These are phyloP conservation scores for Falco peregrinus DNA, from an alignment of 2,797 vertebrate species.

Conservation along the genomic window DNA sequence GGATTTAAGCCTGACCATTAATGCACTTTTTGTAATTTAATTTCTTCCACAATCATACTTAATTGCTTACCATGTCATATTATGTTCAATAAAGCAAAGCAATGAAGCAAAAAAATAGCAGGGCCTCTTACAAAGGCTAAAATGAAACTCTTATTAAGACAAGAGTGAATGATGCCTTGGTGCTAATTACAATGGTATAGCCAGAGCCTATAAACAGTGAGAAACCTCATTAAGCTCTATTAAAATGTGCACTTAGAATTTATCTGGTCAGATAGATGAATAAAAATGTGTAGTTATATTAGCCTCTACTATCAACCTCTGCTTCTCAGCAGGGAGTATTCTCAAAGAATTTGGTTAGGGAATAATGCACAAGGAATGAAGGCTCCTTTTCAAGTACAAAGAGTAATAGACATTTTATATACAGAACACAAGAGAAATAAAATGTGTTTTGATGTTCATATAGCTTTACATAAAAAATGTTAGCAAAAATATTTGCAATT, in stretches of 20 bases:
- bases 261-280: slow-evolving; percentile 40
- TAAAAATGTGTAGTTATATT: slow-evolving; percentile 18
- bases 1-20: slow-evolving; percentile 54
- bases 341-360: background rate
- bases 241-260: slow-evolving; percentile 49
- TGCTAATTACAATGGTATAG: slow-evolving; percentile 61
- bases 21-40: slow-evolving; percentile 62
- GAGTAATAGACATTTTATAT: background rate
- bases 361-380: background rate
- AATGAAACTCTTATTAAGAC: slow-evolving; percentile 60
- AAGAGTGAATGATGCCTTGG: slow-evolving; percentile 66
- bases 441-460: background rate
- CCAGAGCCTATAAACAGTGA: slow-evolving; percentile 54
- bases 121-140: slow-evolving; percentile 61
- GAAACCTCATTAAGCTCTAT: slow-evolving; percentile 64
- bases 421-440: background rate
- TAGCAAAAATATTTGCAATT: background rate
- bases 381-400: background rate
- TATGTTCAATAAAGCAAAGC: slow-evolving; percentile 74
- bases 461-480: background rate
- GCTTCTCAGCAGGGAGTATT: background rate
- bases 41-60: slow-evolving; percentile 67
- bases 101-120: slow-evolving; percentile 72
- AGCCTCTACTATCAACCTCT: background rate
- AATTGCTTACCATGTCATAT: slow-evolving; percentile 59